A percentile compares a stretch with the other conserved stretches of the same genome.
These are phyloP conservation scores for Apamea sordens DNA, from an alignment of 2,888 invertebrate genomes.

Conservation along the genomic window DNA sequence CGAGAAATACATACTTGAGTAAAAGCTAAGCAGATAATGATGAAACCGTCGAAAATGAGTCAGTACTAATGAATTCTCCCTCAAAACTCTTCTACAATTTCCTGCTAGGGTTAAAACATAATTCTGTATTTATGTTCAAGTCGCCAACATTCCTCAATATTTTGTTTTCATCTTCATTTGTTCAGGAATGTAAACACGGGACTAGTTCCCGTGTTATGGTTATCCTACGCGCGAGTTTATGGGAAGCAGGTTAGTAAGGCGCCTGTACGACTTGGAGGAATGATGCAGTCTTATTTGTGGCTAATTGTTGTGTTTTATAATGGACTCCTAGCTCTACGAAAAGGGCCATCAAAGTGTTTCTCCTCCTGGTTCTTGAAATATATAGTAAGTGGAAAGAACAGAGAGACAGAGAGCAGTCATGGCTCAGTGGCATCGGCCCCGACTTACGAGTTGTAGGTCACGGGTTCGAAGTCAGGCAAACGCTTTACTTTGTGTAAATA, in stretches of 20 bases:
- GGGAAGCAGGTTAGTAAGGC: not conserved
- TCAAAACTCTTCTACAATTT: not conserved
- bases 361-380: not conserved
- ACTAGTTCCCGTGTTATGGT: slow-evolving; percentile 14
- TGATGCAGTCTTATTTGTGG: not conserved
- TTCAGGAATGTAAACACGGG: slow-evolving; percentile 38
- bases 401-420: no score
- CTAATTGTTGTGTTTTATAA: not conserved
- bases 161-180: slow-evolving; percentile 37
- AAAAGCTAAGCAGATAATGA: not conserved
- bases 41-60: not conserved
- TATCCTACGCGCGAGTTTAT: not conserved
- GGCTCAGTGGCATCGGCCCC: no score
- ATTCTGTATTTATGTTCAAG: not conserved
- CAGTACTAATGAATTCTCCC: not conserved
- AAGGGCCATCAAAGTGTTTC: not conserved
- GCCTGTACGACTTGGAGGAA: not conserved
- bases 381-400: no score
- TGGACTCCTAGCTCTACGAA: not conserved
- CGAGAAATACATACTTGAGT: no score
- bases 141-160: slow-evolving; percentile 15
- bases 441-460: no score
- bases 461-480: no score
- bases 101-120: not conserved
- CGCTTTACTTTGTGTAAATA: no score